These are phyloP conservation scores for Rhagonycha lutea DNA, from an alignment of 2,888 invertebrate genomes.

Conservation along the genomic window DNA sequence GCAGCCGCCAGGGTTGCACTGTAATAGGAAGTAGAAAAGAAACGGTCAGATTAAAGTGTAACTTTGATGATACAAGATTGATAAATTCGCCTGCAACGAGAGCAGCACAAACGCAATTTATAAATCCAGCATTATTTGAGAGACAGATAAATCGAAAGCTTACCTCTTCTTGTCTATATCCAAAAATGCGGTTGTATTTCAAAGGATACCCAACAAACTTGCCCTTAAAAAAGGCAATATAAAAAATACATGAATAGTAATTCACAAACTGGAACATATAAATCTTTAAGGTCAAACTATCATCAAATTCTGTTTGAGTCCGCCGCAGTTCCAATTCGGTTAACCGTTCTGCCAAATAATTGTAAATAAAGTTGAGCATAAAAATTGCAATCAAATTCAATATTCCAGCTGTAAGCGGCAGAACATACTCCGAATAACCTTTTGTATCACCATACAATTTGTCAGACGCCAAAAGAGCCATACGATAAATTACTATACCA, in stretches of 20 bases:
- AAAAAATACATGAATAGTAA: constrained; percentile 86
- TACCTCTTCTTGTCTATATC: constrained; percentile 73
- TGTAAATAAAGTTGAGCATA: constrained; percentile 72
- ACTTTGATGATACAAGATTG: background rate
- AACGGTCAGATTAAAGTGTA: background rate
- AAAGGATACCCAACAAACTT: constrained; percentile 81
- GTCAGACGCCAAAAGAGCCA: constrained; percentile 66
- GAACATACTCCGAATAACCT: constrained; percentile 66
- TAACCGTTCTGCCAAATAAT: constrained; percentile 66
- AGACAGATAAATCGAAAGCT: constrained; percentile 27
- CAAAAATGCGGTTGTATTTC: constrained; percentile 74
- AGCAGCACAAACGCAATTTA: no score
- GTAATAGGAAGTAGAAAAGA: constrained; percentile 25
- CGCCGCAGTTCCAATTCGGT: constrained; percentile 77
- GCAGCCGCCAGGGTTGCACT: constrained; percentile 85
- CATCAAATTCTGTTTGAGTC: constrained; percentile 86
- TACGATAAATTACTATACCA: constrained; percentile 77
- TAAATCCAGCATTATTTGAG: background rate
- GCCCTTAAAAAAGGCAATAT: constrained; percentile 78
- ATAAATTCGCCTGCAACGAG: no score
- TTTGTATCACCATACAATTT: constrained; percentile 58
- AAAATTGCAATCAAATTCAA: constrained; percentile 80
- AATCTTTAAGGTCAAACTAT: constrained; percentile 83
- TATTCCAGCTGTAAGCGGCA: constrained; percentile 75
- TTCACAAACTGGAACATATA: constrained; percentile 89